Conservation (phyloP, 2,888 invertebrate genomes). For the Mamestra brassicae region DNA sequence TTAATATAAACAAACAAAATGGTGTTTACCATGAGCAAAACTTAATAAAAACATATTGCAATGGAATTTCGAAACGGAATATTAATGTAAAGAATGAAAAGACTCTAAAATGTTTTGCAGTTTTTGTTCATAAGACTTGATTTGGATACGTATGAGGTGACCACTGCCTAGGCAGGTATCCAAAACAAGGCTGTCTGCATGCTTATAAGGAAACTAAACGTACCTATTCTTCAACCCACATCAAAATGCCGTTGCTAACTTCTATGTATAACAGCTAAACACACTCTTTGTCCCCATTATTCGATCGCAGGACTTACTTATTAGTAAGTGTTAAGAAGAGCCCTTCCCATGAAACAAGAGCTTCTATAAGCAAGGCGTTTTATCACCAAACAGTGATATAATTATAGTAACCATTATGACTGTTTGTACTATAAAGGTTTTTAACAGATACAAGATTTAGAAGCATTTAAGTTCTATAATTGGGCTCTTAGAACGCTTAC, state of each 20-base stretch:
- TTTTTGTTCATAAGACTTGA: not conserved
- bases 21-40: not conserved
- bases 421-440: no score
- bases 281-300: not conserved
- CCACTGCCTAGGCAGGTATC: not conserved
- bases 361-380: no score
- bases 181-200: not conserved
- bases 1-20: not conserved
- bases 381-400: no score
- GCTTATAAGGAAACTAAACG: not conserved
- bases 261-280: not conserved
- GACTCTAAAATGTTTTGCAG: not conserved
- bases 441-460: no score
- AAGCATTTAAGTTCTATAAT: no score
- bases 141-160: not conserved
- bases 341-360: no score
- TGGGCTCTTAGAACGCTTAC: no score
- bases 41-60: no score
- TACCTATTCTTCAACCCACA: not conserved
- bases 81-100: not conserved
- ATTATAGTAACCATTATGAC: no score
- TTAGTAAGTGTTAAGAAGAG: not conserved
- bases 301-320: not conserved
- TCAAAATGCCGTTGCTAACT: not conserved
- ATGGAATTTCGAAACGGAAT: not conserved